Evolutionary conservation across 1,140 invertebrate genomes (phyloP).

Genomic region (Drosophila repleta): DNA sequence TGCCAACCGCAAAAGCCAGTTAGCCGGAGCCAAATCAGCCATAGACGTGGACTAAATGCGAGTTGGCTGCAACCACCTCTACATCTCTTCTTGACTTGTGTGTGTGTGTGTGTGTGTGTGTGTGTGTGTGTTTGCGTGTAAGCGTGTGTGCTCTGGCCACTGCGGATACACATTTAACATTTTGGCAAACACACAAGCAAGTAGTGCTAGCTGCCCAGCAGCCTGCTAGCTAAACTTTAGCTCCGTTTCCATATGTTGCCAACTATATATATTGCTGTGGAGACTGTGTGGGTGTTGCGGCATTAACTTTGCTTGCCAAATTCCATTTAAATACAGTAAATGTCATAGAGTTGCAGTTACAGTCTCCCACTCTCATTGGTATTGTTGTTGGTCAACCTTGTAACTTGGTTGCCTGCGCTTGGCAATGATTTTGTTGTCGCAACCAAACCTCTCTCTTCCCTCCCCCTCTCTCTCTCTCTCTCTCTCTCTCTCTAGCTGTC

Average conservation of each 20-base stretch:
- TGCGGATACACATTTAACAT: constrained; percentile 77
- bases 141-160: too few species aligned
- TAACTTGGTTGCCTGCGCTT: constrained; percentile 73
- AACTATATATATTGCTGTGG: constrained; percentile 36
- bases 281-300: constrained; percentile 46
- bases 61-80: neutral
- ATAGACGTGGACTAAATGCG: constrained; percentile 38
- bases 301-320: constrained; percentile 69
- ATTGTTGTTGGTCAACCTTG: constrained; percentile 66
- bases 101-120: too few species aligned
- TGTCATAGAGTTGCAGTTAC: constrained; percentile 35
- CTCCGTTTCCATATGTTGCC: constrained; percentile 35
- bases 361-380: constrained; percentile 16
- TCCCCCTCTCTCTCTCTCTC: neutral
- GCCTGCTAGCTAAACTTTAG: neutral
- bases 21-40: constrained; percentile 44
- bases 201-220: constrained; percentile 21
- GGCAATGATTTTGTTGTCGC: constrained; percentile 45
- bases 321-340: constrained; percentile 75
- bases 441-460: neutral
- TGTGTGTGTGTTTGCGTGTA: too few species aligned
- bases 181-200: constrained; percentile 63
- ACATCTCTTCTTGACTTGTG: constrained; percentile 28
- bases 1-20: constrained; percentile 58
- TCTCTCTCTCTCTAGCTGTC: neutral